These are phyloP conservation scores for Neoascia interrupta DNA, from an alignment of 2,888 invertebrate species.

Conservation along the genomic window DNA sequence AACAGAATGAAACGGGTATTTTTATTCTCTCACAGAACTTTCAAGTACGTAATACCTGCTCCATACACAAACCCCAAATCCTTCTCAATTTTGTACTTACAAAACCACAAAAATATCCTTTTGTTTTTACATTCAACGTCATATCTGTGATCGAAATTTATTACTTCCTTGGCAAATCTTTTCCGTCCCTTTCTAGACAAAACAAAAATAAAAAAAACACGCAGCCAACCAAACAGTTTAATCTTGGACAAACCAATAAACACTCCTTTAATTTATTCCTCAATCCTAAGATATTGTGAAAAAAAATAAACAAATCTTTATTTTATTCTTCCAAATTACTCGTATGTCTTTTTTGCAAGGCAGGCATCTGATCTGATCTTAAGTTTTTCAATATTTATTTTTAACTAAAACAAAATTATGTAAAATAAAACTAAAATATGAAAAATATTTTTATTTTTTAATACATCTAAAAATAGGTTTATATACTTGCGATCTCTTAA, in stretches of 20 bases:
- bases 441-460: slow-evolving; percentile 60
- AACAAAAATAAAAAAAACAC: slow-evolving; percentile 3
- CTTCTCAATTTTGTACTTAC: slow-evolving; percentile 46
- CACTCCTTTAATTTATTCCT: slow-evolving; percentile 4
- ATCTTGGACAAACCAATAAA: neutral
- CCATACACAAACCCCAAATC: neutral
- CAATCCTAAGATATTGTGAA: no score
- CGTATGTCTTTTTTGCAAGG: neutral
- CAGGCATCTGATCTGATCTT: slow-evolving; percentile 25
- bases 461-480: slow-evolving; percentile 60
- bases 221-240: slow-evolving; percentile 56
- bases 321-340: slow-evolving; percentile 48
- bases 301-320: slow-evolving; percentile 23
- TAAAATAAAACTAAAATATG: slow-evolving; percentile 22
- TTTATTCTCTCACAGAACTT: no score
- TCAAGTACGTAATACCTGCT: neutral
- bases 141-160: slow-evolving; percentile 52
- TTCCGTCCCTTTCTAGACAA: slow-evolving; percentile 47
- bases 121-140: neutral
- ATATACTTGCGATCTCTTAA: slow-evolving; percentile 69
- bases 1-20: no score
- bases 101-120: no score
- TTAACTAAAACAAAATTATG: slow-evolving; percentile 23
- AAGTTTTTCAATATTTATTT: slow-evolving; percentile 34
- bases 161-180: slow-evolving; percentile 38